Evolutionary conservation across 2,113 vertebrate species (phyloP), one percentile per base, ranked within the genome.

Genomic region (Petaurus breviceps): DNA sequence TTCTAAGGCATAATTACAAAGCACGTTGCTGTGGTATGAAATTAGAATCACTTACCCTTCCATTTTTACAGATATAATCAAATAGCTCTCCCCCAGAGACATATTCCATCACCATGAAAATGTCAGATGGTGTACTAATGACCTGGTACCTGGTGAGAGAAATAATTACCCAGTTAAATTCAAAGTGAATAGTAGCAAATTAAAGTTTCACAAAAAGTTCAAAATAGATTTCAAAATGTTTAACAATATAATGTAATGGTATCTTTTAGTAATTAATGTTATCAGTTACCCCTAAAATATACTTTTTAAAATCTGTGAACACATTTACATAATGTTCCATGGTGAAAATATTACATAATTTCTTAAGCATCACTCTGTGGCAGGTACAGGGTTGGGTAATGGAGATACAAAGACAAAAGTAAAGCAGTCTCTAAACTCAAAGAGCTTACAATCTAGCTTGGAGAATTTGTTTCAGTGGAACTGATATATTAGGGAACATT

Each of bases 41-140:
- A 98, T 19, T 89, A 90, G 91, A 97, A 90, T 95, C 93, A 94
- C 98, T 99, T 99, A 99, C 99, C 99, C 99, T 99, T 98, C 99
- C 99, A 98, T 99, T 99, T 99, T 99, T 99, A 99, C 99, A 99
- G 98, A 99, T 99, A 98, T 99, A 99, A 99, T 99, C 99, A 96
- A 99, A 99, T 77, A 99, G 99, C 98, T 99, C 99, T 98, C 99
- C 99, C 96, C 99, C 99, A 46, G 99, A 99, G 98, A 99, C 99
- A 98, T 99, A 99, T 95, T 99, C 99, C 99, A 99, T 99, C 97
- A 99, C 99, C 99, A 99, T 99, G 98, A 99, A 99, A 98, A 99
- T 99, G 98, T 99, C 99, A 96, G 99, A 99, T 24, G 99, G 99
- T 97, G 99, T 99, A 99, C 99, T 99, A 98, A 99, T 99, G 98